phyloP scores from a whole-genome alignment of 2,888 invertebrate genomes.

The Panopea generosa region DNA sequence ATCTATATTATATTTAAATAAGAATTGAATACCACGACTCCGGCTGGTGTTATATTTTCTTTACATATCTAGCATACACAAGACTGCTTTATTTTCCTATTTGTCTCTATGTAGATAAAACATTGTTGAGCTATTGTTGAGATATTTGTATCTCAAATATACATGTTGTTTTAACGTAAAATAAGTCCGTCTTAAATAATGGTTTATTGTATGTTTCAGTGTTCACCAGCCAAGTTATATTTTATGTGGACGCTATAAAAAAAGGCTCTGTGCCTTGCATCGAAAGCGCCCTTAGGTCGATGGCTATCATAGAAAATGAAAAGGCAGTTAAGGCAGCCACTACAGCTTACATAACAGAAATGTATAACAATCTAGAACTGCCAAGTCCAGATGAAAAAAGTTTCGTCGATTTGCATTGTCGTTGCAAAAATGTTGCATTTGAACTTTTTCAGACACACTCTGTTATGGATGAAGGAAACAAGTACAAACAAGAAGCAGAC shows the following conservation, averaged over 20 bases:
- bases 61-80: too few species aligned
- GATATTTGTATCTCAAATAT: too few species aligned
- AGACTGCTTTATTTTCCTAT: too few species aligned
- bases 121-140: too few species aligned
- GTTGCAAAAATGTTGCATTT: constrained; percentile 1
- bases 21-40: too few species aligned
- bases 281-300: constrained; percentile 14
- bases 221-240: constrained; percentile 6
- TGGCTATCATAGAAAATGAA: constrained; percentile 20
- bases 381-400: neutral
- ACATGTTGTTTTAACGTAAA: too few species aligned
- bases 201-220: too few species aligned
- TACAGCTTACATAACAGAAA: neutral
- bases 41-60: too few species aligned
- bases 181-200: too few species aligned
- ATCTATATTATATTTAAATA: too few species aligned
- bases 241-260: constrained; percentile 13
- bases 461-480: constrained; percentile 6
- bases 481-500: constrained; percentile 5
- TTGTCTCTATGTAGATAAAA: too few species aligned
- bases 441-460: neutral
- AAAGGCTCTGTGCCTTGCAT: constrained; percentile 15
- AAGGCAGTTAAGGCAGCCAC: constrained; percentile 5
- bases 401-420: neutral
- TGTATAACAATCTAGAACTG: neutral